Conservation (phyloP, 2,888 invertebrate species). For the Pollenia angustigena region DNA sequence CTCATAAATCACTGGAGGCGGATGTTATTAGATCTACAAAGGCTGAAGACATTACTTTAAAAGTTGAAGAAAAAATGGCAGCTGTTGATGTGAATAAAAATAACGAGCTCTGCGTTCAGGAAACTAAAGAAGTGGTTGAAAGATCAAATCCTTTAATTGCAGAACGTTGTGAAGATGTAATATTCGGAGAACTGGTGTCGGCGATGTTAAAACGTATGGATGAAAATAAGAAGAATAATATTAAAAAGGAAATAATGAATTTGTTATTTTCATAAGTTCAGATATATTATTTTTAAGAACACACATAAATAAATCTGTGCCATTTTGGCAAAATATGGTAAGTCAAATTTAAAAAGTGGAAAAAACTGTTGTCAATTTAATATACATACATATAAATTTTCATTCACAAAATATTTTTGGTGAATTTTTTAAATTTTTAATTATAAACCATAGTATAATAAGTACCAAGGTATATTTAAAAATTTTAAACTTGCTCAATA, state of each 20-base stretch:
- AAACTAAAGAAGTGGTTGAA: background rate
- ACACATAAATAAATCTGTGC: too few species aligned
- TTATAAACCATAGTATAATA: too few species aligned
- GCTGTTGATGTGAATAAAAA: constrained; percentile 19
- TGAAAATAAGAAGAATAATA: constrained; percentile 75
- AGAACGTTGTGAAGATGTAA: constrained; percentile 78
- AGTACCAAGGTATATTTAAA: too few species aligned
- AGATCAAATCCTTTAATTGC: background rate
- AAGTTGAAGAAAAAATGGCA: constrained; percentile 13
- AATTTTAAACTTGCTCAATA: too few species aligned
- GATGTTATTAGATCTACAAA: background rate
- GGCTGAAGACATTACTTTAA: background rate
- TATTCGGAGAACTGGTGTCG: constrained; percentile 79
- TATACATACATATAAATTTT: too few species aligned
- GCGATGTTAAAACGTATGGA: constrained; percentile 78
- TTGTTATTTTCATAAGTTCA: constrained; percentile 76
- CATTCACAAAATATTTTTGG: too few species aligned
- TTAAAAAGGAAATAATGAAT: constrained; percentile 80
- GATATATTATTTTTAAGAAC: background rate
- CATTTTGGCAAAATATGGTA: too few species aligned
- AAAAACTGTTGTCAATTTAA: too few species aligned
- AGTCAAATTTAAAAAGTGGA: too few species aligned
- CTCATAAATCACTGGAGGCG: background rate
- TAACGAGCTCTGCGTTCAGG: background rate
- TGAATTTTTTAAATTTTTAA: too few species aligned